Conservation (phyloP, 2,797 vertebrate genomes). For the Chromis chromis region DNA sequence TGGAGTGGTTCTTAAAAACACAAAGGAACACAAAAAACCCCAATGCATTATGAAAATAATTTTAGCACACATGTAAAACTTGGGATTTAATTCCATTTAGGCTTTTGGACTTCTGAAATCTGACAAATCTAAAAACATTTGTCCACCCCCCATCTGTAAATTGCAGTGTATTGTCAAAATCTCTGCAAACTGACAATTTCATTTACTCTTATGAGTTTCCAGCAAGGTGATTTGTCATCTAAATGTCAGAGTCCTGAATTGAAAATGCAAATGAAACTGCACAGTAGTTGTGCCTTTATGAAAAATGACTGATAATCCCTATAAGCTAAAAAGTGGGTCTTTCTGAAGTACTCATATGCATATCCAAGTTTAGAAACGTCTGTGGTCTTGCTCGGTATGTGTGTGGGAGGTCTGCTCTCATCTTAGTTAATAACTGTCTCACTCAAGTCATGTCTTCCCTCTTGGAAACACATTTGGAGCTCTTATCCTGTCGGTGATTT, state of each 20-base stretch:
- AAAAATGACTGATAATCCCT: conserved; percentile 11
- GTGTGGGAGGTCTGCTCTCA: conserved; percentile 59
- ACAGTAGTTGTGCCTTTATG: conserved; percentile 4
- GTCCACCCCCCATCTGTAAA: background rate
- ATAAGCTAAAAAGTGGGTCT: conserved; percentile 13
- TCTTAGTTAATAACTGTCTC: conserved; percentile 61
- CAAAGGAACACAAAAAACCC: background rate
- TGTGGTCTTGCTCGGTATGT: conserved; percentile 8
- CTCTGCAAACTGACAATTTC: background rate
- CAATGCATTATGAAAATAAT: background rate
- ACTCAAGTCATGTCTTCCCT: conserved; percentile 52
- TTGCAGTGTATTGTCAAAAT: background rate
- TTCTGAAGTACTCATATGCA: conserved; percentile 21
- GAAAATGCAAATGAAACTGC: conserved; percentile 18
- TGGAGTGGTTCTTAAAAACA: background rate
- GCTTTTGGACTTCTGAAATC: background rate
- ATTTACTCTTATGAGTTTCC: background rate
- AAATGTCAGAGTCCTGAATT: conserved; percentile 19
- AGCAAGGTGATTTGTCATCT: conserved; percentile 23
- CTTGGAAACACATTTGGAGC: conserved; percentile 68
- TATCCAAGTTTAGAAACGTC: conserved; percentile 24
- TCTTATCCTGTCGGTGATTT: conserved; percentile 59
- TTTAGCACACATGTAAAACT: background rate
- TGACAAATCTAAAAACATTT: background rate
- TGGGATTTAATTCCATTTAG: background rate